These are phyloP conservation scores for Formicarius rufipectus DNA, from an alignment of 2,113 vertebrate species.

Conservation along the genomic window DNA sequence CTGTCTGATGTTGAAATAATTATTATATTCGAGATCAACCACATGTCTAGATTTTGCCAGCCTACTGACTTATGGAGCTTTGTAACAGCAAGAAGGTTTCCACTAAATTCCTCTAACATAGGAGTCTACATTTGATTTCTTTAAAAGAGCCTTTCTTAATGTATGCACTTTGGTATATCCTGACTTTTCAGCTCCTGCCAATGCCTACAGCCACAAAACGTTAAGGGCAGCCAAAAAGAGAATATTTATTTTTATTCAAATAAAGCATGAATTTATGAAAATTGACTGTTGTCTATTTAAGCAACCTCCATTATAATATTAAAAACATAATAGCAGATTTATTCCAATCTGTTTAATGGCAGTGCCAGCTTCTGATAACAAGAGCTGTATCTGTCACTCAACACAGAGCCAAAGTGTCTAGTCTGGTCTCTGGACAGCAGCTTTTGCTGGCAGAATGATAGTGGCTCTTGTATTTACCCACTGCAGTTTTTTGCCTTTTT, in stretches of 20 bases:
- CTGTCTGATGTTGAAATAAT: background rate
- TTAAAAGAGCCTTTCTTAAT: background rate
- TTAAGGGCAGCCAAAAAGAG: background rate
- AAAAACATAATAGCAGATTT: background rate
- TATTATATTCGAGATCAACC: background rate
- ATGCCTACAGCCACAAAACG: background rate
- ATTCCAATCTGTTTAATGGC: background rate
- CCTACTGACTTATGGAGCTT: background rate
- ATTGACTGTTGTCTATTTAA: background rate
- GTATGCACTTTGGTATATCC: background rate
- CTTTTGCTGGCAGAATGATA: background rate
- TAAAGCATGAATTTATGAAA: background rate
- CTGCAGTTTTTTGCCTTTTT: background rate
- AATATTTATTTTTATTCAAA: background rate
- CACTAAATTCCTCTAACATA: background rate
- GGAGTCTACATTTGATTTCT: background rate
- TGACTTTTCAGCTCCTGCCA: background rate
- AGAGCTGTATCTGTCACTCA: background rate
- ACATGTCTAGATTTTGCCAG: background rate
- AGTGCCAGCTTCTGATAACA: background rate
- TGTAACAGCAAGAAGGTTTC: background rate
- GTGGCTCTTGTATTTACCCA: rapidly evolving
- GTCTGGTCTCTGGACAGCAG: background rate
- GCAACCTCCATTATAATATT: background rate
- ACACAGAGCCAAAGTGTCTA: background rate